Evolutionary conservation across 2,888 invertebrate genomes (phyloP).

Genomic region (Lottia gigantea): DNA sequence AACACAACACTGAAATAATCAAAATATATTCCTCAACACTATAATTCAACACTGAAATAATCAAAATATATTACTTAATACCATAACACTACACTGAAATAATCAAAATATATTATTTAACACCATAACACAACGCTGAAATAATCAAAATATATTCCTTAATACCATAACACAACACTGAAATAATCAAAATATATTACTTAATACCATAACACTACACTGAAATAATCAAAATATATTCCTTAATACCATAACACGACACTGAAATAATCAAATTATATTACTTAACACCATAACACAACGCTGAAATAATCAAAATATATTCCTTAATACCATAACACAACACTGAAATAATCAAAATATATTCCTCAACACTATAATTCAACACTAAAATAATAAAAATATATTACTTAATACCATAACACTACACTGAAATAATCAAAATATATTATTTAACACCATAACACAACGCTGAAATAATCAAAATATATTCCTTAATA

Average conservation of each 20-base stretch:
- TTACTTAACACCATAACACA: background rate
- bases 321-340: background rate
- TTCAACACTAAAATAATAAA: background rate
- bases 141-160: conserved; percentile 21
- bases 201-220: conserved; percentile 82
- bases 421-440: conserved; percentile 73
- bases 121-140: conserved; percentile 79
- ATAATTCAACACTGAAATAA: background rate
- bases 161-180: conserved; percentile 48
- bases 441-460: background rate
- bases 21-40: conserved; percentile 8
- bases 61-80: background rate
- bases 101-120: conserved; percentile 69
- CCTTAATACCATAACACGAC: no score
- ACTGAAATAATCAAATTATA: conserved; percentile 58
- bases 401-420: conserved; percentile 81
- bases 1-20: background rate
- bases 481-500: conserved; percentile 93
- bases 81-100: background rate
- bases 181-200: no score
- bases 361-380: background rate
- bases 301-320: conserved; percentile 6
- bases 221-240: conserved; percentile 48
- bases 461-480: conserved; percentile 55
- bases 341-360: background rate